Conservation (phyloP, 1,140 invertebrate genomes). For the Chrysopa pallens region DNA sequence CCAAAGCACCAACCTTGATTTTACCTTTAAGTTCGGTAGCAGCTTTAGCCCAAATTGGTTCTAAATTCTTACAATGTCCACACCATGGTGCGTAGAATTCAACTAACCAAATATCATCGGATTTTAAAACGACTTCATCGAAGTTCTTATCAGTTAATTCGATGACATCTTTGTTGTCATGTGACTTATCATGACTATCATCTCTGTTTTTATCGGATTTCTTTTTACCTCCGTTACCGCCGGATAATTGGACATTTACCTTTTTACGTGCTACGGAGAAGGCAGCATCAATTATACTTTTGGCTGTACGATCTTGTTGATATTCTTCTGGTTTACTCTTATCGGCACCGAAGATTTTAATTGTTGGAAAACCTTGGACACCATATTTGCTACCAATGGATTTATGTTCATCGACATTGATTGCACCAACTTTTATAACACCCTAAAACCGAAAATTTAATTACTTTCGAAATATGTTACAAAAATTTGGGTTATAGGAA, state of each 20-base stretch:
- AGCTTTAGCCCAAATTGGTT: slow-evolving; percentile 86
- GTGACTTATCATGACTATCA: background rate
- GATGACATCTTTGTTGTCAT: slow-evolving; percentile 58
- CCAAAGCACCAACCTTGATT: slow-evolving; percentile 83
- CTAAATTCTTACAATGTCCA: slow-evolving; percentile 91
- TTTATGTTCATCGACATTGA: slow-evolving; percentile 82
- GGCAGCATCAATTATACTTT: slow-evolving; percentile 69
- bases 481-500: too few species aligned
- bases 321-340: slow-evolving; percentile 80
- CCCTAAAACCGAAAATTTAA: slow-evolving; percentile 35
- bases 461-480: too few species aligned
- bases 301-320: slow-evolving; percentile 69
- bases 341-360: slow-evolving; percentile 83
- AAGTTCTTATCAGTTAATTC: slow-evolving; percentile 92
- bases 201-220: background rate
- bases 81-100: slow-evolving; percentile 98
- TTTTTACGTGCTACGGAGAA: slow-evolving; percentile 50
- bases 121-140: slow-evolving; percentile 72
- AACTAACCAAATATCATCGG: slow-evolving; percentile 87
- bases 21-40: slow-evolving; percentile 89
- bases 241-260: slow-evolving; percentile 43
- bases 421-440: slow-evolving; percentile 81
- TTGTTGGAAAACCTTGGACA: slow-evolving; percentile 85
- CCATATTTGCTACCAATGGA: slow-evolving; percentile 63
- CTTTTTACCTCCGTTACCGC: slow-evolving; percentile 22